Base-by-base conservation (phyloP, 2,113 vertebrate species). In the Laticauda laticaudata region DNA sequence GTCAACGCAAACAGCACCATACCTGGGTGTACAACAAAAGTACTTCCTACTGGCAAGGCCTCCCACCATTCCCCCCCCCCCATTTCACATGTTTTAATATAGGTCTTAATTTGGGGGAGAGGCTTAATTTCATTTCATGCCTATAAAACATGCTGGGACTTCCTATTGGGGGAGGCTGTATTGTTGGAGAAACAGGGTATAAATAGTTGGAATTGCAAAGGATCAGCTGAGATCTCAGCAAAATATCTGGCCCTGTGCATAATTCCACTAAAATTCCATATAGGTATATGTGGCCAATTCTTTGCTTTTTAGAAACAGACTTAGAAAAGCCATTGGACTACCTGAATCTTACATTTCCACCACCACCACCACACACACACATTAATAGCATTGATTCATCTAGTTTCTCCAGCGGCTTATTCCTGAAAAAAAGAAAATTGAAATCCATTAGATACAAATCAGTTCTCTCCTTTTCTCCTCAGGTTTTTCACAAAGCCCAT, bases 371-470 rank as follows among this genome's bases (percentile, higher is more conserved):
- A 34, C 64, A 88, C 48, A 34, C 55, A 39, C 43, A 88, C n/a
- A 86, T 53, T 64, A 92, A 75, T 20, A 75, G 48, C 59, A 88
- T 75, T 23, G 29, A 69, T 43, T 55, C 59, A 53, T 88, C 59
- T 45, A 56, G 43, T 61, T 75, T 53, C 86, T 92, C 48, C n/a
- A 55, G 21, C 45, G 23, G 53, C 48, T 87, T 43, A 12, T 20
- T 55, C 12, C 11, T 89, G 55, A 24, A 81, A 39, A n/a, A 75
- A 81, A 81, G n/a, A 81, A 57, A 89, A 56, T 92, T 89, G 54
- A 88, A 92, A 75, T 92, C 87, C 88, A 55, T 88, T 88, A 92
- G 51, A 43, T 24, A 81, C 59, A 92, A 24, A 56, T 89, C 87
- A 69, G 54, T 92, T 92, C 15, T 21, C 64, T 43, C 61, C 9